Evolutionary conservation across 2,113 vertebrate genomes (phyloP).

Genomic region (Ictalurus furcatus): DNA sequence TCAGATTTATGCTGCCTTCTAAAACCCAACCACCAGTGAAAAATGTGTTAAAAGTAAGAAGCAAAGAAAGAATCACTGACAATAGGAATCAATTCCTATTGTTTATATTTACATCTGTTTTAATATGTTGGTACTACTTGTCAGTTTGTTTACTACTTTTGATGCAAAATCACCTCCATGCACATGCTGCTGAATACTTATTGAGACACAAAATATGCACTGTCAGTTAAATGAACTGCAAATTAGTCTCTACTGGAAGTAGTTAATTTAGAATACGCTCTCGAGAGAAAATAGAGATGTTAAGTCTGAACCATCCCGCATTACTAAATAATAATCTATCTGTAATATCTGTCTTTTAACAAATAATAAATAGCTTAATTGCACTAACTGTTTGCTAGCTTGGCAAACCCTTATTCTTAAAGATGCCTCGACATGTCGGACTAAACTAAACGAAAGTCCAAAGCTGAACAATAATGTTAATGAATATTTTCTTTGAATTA

Average conservation of each 20-base stretch:
- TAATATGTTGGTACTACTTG: neutral
- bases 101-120: neutral
- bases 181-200: neutral
- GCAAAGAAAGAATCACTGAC: neutral
- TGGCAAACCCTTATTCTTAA: neutral
- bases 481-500: neutral
- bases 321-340: neutral
- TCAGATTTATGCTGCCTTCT: neutral
- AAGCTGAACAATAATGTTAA: neutral
- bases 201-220: neutral
- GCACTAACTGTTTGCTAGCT: neutral
- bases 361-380: neutral
- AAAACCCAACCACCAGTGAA: neutral
- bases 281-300: neutral
- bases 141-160: conserved; percentile 1
- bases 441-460: neutral
- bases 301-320: neutral
- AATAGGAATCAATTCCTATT: neutral
- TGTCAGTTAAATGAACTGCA: neutral
- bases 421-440: neutral
- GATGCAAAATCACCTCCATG: too few species aligned
- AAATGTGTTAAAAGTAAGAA: neutral
- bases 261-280: neutral
- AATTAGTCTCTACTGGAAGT: neutral
- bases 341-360: neutral